Evolutionary conservation across 2,888 invertebrate species (phyloP).

Genomic region (Catonia carolina): DNA sequence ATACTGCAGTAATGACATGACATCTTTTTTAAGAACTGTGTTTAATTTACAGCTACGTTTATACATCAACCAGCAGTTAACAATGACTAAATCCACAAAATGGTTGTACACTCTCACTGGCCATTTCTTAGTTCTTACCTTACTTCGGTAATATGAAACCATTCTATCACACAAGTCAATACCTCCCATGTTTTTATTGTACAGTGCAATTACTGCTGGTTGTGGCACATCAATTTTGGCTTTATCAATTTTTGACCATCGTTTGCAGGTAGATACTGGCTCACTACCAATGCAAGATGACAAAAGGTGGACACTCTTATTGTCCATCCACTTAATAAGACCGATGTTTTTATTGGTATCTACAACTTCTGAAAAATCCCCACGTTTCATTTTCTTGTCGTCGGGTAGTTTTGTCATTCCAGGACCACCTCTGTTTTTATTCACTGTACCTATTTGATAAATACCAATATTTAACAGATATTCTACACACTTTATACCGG

Average conservation of each 20-base stretch:
- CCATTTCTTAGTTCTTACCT: constrained; percentile 5
- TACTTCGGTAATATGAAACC: constrained; percentile 6
- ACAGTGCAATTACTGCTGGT: constrained; percentile 8
- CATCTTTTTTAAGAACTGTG: background rate
- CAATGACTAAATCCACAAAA: constrained; percentile 2
- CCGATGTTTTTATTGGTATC: background rate
- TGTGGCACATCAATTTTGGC: constrained; percentile 8
- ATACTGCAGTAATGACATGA: constrained; percentile 5
- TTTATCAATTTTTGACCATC: constrained; percentile 12
- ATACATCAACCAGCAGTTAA: constrained; percentile 12
- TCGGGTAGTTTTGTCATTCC: constrained; percentile 1
- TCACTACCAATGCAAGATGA: constrained; percentile 7
- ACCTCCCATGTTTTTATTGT: constrained; percentile 11
- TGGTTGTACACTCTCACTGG: constrained; percentile 1
- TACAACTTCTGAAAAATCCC: background rate
- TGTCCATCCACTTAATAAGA: constrained; percentile 6
- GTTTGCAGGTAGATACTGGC: constrained; percentile 2
- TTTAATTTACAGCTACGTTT: constrained; percentile 1
- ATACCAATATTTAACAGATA: background rate
- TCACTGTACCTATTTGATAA: constrained; percentile 3
- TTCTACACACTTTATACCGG: constrained; percentile 8
- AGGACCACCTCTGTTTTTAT: background rate
- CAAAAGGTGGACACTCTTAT: constrained; percentile 2
- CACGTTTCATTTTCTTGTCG: constrained; percentile 5
- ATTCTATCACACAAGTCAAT: constrained; percentile 6